Evolutionary conservation across 2,888 invertebrate genomes (phyloP).

Genomic region (Dysmachus trigonus): DNA sequence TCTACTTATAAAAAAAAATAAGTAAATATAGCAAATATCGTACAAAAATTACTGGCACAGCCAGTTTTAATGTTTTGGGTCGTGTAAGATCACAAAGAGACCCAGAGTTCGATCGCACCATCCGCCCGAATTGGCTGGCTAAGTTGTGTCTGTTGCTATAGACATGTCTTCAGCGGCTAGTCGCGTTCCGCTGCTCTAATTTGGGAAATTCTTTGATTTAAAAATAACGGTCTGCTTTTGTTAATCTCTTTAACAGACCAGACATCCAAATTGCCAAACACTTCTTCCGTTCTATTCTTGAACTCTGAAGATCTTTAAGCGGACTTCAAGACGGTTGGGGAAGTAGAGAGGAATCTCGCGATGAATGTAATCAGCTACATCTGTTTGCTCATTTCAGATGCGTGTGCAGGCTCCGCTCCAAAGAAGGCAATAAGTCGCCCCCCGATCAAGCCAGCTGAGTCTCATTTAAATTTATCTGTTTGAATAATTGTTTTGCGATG

Average conservation of each 20-base stretch:
- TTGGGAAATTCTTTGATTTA: background rate
- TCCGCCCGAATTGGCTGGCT: background rate
- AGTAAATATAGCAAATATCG: background rate
- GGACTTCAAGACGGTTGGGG: background rate
- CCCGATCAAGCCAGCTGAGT: background rate
- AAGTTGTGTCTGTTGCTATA: background rate
- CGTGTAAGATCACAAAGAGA: background rate
- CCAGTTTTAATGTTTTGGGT: background rate
- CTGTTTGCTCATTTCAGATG: background rate
- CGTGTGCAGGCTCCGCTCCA: background rate
- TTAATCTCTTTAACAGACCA: background rate
- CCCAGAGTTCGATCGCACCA: background rate
- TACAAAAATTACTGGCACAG: background rate
- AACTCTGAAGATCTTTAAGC: background rate
- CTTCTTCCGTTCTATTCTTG: background rate
- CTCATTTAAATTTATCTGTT: background rate
- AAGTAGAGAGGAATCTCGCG: background rate
- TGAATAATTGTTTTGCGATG: background rate
- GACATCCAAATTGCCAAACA: background rate
- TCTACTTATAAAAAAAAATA: background rate
- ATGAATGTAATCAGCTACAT: background rate
- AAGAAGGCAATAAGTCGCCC: background rate
- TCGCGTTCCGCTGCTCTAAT: background rate
- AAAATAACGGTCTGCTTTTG: background rate
- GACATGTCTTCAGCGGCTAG: background rate